Base-by-base conservation (phyloP, 37 sponge, comb jelly and placozoan species). In the Mnemiopsis leidyi region DNA sequence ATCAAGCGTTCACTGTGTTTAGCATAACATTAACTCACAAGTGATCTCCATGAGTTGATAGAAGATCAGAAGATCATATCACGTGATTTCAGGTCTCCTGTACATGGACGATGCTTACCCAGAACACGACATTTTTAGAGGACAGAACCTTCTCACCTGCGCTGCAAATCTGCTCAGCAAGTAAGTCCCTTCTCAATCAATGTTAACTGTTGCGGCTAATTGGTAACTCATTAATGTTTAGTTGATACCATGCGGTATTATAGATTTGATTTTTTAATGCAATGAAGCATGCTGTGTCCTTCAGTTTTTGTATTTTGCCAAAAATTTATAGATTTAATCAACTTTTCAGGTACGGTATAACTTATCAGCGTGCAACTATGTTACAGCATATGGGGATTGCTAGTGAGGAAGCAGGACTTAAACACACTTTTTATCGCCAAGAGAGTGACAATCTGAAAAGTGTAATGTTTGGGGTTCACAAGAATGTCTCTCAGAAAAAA, bases 331-430 rank as follows among this genome's bases (percentile, higher is more conserved):
- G n/a, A n/a, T n/a, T n/a, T n/a, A n/a, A n/a, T n/a, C n/a, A n/a
- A n/a, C n/a, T n/a, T n/a, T n/a, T n/a, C n/a, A 79, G 82, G 37
- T 79, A 79, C 82, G 82, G 82, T 33, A 36, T 79, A 35, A 79
- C 82, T 7, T 79, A 79, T 21, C 82, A 79, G 36, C 34, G 82
- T 34, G 82, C 82, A 35, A 30, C 36, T 33, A 79, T 79, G 82
- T 36, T 79, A 30, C 82, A 79, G 34, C 82, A 79, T 36, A 79
- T 79, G 82, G 82, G 30, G 33, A 79, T 79, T 23, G 82, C 82
- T 34, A 79, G 82, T 21, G 82, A 79, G 82, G 76, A 79, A 36
- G 82, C 82, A 2, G 82, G 82, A 16, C 36, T 79, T 7, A 79
- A 35, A 79, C 82, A 79, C 82, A 79, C 82, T 20, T 79, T 79